These are phyloP conservation scores for Leptinotarsa juncta DNA, from an alignment of 2,888 invertebrate species.

Conservation along the genomic window DNA sequence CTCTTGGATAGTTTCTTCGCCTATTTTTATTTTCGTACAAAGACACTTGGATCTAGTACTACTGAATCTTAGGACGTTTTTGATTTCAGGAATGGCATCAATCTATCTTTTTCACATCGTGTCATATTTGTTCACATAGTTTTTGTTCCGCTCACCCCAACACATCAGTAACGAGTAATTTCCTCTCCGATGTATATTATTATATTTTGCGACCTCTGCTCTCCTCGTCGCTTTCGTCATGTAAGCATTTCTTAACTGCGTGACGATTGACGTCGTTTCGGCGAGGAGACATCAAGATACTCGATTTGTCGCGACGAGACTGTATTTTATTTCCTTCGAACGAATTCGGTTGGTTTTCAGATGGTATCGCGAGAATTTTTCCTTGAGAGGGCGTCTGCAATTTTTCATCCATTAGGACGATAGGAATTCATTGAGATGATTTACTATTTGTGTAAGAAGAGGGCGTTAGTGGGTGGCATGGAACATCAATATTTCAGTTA, in stretches of 20 bases:
- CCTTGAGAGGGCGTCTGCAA: not conserved
- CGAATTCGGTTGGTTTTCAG: constrained; percentile 3
- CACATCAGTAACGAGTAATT: constrained; percentile 14
- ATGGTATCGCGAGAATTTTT: not conserved
- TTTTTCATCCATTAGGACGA: not conserved
- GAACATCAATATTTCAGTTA: too few species aligned
- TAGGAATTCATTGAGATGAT: too few species aligned
- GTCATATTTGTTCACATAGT: too few species aligned
- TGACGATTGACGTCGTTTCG: constrained; percentile 45
- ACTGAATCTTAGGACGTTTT: too few species aligned
- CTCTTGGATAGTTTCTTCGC: too few species aligned
- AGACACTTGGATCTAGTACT: too few species aligned
- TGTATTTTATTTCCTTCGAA: constrained; percentile 26
- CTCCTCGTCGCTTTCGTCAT: constrained; percentile 43
- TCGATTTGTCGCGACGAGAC: constrained; percentile 30
- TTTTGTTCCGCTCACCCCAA: not conserved
- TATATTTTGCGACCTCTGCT: constrained; percentile 51
- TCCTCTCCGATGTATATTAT: constrained; percentile 49
- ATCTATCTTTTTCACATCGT: too few species aligned
- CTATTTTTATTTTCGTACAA: too few species aligned
- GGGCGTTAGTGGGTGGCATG: too few species aligned
- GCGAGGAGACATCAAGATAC: constrained; percentile 24
- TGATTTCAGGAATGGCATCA: too few species aligned
- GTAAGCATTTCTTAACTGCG: constrained; percentile 47
- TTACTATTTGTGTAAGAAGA: too few species aligned